These are phyloP conservation scores for Emydocephalus ijimae DNA, from an alignment of 2,113 vertebrate genomes.

Conservation along the genomic window DNA sequence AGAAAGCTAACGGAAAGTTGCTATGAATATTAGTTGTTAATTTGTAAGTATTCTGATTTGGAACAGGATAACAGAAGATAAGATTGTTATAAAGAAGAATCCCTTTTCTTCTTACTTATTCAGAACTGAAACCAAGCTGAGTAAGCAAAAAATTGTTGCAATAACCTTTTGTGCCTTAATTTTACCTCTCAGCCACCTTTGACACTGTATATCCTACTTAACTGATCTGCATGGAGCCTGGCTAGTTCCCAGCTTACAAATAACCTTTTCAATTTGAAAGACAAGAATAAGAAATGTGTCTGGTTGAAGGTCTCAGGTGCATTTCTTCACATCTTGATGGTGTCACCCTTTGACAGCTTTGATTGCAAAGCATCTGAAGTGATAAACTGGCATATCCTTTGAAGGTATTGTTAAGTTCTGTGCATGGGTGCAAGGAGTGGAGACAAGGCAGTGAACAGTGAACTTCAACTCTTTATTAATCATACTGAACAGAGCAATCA, in stretches of 20 bases:
- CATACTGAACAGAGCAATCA: too few relatives aligned
- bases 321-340: slow-evolving; percentile 13
- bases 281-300: not conserved
- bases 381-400: not conserved
- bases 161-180: not conserved
- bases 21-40: not conserved
- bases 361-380: slow-evolving; percentile 3
- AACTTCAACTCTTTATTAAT: too few relatives aligned
- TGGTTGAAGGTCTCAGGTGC: not conserved
- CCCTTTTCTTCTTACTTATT: not conserved
- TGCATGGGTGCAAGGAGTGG: too few relatives aligned
- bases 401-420: not conserved
- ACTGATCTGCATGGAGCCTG: not conserved
- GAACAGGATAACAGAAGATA: not conserved
- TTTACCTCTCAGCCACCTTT: slow-evolving; percentile 3
- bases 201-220: not conserved
- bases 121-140: not conserved
- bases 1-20: not conserved
- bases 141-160: not conserved
- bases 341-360: not conserved
- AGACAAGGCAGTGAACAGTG: too few relatives aligned
- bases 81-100: not conserved
- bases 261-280: slow-evolving; percentile 9
- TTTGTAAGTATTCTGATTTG: not conserved
- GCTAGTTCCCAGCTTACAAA: not conserved